These are phyloP conservation scores for Spilosoma lubricipeda DNA, from an alignment of 2,888 invertebrate species.

Conservation along the genomic window DNA sequence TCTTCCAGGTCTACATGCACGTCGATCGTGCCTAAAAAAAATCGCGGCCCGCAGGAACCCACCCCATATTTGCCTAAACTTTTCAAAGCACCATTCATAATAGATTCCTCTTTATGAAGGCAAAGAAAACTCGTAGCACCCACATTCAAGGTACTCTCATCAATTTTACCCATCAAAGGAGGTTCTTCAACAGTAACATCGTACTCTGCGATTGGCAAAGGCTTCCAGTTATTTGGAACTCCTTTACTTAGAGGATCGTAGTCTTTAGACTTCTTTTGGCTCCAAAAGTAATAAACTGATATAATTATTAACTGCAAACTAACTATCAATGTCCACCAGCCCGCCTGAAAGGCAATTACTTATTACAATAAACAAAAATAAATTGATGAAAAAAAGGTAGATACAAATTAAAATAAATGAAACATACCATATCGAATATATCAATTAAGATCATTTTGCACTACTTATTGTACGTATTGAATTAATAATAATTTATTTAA, in stretches of 20 bases:
- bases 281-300: conserved; percentile 73
- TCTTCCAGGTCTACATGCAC: conserved; percentile 96
- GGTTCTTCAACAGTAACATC: conserved; percentile 87
- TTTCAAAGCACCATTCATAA: conserved; percentile 91
- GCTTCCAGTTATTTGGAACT: conserved; percentile 90
- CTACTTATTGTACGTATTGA: background rate
- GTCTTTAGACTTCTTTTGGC: conserved; percentile 66
- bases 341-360: conserved; percentile 63
- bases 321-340: conserved; percentile 80
- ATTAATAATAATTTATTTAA: background rate
- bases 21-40: conserved; percentile 98
- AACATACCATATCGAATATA: conserved; percentile 70
- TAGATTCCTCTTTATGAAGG: conserved; percentile 88
- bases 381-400: background rate
- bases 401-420: conserved; percentile 6
- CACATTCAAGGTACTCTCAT: conserved; percentile 76
- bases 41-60: conserved; percentile 98
- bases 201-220: conserved; percentile 92
- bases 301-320: conserved; percentile 74
- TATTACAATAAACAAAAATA: background rate
- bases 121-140: conserved; percentile 80
- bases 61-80: conserved; percentile 96
- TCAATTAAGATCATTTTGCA: conserved; percentile 67
- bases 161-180: conserved; percentile 82
- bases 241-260: conserved; percentile 62